Evolutionary conservation across 2,888 invertebrate species (phyloP), one percentile per base, ranked within the genome.

Genomic region (Tinea pellionella): DNA sequence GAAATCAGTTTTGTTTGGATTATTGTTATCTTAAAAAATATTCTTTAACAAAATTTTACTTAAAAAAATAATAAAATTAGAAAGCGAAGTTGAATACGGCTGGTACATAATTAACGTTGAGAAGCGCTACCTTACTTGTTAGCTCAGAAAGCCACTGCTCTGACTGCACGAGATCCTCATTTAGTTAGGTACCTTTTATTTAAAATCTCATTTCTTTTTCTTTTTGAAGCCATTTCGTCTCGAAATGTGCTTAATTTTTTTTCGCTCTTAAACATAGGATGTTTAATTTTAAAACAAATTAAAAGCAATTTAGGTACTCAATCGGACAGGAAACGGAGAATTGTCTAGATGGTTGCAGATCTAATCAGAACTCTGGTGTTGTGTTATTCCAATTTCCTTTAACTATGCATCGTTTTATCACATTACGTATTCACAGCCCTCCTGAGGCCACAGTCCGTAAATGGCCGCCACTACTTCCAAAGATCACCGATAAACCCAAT

Each of bases 401-500:
- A 73, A 74, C 71, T 72, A 73, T 72, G 73, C 71, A 74, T 71
- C 73, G 75, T 74, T 76, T 71, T 74, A 75, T 72, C 73, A 70
- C 72, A 72, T 74, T 72, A 70, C 63, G 71, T 73, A 75, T 75
- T 73, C 75, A 77, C 68, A 64, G 67, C 65, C 63, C 73, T 67
- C 72, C 66, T 65, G 73, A 67, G 72, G 67, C 65, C 64, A 61
- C 61, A 65, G 64, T 64, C 69, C 66, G 73, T 68, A 71, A 72
- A 71, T 73, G 75, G 75, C 72, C 75, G 74, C 69, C 67, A 66
- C 62, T 65, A 66, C 64, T 61, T 60, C 56, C 72, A 71, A 66
- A 69, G 67, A 67, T 62, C 66, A 68, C 64, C 55, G 61, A 61
- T 47, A 47, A 47, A 13, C 47, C 47, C 47, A 47, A 47, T 47